Percentiles rank a stretch among this genome's conserved stretches.
Evolutionary conservation across 2,113 vertebrate genomes (phyloP).

Genomic region (Prietella phreatophila): DNA sequence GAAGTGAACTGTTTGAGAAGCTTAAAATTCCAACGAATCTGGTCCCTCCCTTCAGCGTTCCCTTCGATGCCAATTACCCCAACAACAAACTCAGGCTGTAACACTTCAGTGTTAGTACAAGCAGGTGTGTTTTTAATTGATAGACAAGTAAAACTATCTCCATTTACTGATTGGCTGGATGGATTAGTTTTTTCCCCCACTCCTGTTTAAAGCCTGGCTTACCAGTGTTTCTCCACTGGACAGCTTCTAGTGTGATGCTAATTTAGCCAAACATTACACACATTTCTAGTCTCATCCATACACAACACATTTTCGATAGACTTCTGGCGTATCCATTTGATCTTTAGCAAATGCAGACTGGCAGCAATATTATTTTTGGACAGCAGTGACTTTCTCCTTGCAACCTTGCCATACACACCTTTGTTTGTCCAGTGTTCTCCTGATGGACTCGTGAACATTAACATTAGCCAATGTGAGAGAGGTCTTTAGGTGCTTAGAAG

Average conservation of each 20-base stretch:
- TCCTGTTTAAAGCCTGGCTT: not conserved
- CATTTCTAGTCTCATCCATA: too few species aligned
- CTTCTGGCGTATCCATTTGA: too few species aligned
- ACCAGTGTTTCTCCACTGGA: not conserved
- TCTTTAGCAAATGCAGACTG: too few species aligned
- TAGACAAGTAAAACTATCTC: not conserved
- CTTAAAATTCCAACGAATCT: slow-evolving; percentile 19
- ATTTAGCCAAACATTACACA: not conserved
- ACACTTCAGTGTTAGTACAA: not conserved
- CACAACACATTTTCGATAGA: too few species aligned
- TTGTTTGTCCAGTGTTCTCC: too few species aligned
- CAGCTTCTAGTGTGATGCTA: not conserved
- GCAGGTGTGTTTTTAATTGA: not conserved
- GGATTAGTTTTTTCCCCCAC: too few species aligned
- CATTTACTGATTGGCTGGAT: not conserved
- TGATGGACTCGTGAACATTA: too few species aligned
- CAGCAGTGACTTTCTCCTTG: too few species aligned
- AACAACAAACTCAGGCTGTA: not conserved
- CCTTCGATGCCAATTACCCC: not conserved
- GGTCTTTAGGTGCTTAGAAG: too few species aligned
- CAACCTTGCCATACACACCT: too few species aligned
- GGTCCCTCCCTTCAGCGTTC: not conserved
- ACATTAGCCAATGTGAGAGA: too few species aligned
- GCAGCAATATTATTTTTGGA: too few species aligned
- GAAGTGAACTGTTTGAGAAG: not conserved